Evolutionary conservation across 2,113 vertebrate genomes (phyloP), one percentile per base, ranked within the genome.

Genomic region (Hystrix brachyura): DNA sequence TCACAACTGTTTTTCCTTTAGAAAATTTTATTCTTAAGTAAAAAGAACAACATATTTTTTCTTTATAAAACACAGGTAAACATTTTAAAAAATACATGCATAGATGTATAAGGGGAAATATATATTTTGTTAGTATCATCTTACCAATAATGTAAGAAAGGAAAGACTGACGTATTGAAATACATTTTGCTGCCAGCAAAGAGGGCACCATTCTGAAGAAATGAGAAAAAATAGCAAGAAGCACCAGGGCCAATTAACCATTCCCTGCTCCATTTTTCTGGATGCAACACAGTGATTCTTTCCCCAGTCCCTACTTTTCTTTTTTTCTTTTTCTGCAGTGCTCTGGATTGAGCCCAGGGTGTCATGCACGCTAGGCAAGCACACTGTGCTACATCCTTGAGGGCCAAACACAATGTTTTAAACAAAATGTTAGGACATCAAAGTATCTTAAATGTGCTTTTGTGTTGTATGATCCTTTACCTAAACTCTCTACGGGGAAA

Each of bases 11-110:
- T 90, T 97, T 97, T 89, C 89, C 90, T 95, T 95, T 91, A 96
- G 69, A 96, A 95, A 87, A 93, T 69, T 98, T 98, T 98, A 98
- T 98, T 98, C 82, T 87, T 92, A 93, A 82, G 65, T 57, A 89
- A 79, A 79, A 82, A 91, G 57, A 38, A 95, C 21, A 93, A 43
- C 46, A 34, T 81, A 87, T 62, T 82, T 92, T 96, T 94, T 62
- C 57, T 90, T 88, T 87, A 84, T 87, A 86, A 96, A 96, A 79
- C 91, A 83, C 57, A 74, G 62, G 90, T 90, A 85, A 57, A 83
- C 64, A 57, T 53, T 91, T 74, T 43, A 60, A 92, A 96, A 62
- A 87, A 71, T 11, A 65, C 93, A 27, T 87, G 92, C 80, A 87
- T 46, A 87, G 64, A 67, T 96, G 29, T 84, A 88, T 65, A 94